Evolutionary conservation across 2,113 vertebrate species (phyloP), one percentile per base, ranked within the genome.

Genomic region (Axis porcinus): DNA sequence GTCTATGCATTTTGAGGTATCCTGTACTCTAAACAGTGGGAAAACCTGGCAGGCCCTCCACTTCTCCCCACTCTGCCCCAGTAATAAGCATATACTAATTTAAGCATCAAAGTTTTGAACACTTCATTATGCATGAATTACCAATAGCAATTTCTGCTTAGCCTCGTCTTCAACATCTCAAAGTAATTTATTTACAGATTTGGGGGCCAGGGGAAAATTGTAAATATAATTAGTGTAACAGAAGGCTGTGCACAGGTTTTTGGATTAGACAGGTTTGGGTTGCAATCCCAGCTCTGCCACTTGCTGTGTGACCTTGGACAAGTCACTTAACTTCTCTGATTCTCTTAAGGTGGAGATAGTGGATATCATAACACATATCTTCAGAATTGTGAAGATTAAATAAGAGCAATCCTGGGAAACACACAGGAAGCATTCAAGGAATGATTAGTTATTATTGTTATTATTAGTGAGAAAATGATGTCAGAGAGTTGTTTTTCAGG

Each of bases 171-270:
- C 30, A 81, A n/a, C 50, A 92, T 91, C 96, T 98, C 97, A 58
- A 50, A 93, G 93, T 97, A 96, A 92, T 93, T 64, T 50, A 25
- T 79, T 58, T 30, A 93, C 14, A 97, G 64, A 84, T 97, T 96
- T 97, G 47, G 93, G 67, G 70, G 57, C 30, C 54, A 87, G 87
- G 91, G 47, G 55, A 40, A 96, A 92, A 67, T 12, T 17, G 27
- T 36, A 50, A 84, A 76, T 36, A 40, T 8, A 16, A 9, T 54
- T 36, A 58, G 14, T 25, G 14, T 87, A 43, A 12, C 1, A 50
- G 70, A 92, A 93, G 86, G 33, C 40, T 60, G 5, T 45, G 15
- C 43, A 23, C 60, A 83, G 43, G 28, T 79, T 76, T 70, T 60
- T 2, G 62, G 45, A 40, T 83, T 79, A 54, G 67, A n/a, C 6